phyloP scores from a whole-genome alignment of 2,797 vertebrate genomes.

The Hyperoplus immaculatus region DNA sequence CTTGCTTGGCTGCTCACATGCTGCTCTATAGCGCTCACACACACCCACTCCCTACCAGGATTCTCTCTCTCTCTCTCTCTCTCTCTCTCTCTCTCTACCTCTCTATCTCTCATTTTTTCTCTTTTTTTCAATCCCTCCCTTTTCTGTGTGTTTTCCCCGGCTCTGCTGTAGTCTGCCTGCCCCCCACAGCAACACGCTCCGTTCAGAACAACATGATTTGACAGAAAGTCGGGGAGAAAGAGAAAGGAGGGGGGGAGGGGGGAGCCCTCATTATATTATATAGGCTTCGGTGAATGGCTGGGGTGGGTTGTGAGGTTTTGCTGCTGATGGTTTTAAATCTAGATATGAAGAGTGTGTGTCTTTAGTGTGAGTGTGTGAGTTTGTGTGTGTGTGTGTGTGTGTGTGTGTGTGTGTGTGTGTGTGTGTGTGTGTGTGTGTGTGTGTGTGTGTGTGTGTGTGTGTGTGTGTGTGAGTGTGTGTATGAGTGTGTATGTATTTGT shows the following conservation, averaged over 20 bases:
- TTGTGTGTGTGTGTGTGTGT: no score
- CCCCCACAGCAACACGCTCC: conserved; percentile 83
- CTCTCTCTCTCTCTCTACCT: conserved; percentile 11
- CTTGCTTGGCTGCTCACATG: conserved; percentile 76
- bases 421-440: no score
- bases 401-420: no score
- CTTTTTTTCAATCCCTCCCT: conserved; percentile 34
- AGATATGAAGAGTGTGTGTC: no score
- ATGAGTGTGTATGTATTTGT: no score
- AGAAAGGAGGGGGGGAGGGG: conserved; percentile 43
- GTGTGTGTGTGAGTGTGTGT: no score
- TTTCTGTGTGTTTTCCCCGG: conserved; percentile 36
- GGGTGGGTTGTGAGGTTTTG: neutral
- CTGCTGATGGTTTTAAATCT: no score
- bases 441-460: no score
- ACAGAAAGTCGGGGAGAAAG: conserved; percentile 87
- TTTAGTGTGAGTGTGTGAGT: no score
- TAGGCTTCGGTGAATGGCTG: conserved; percentile 27
- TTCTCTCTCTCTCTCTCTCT: conserved; percentile 23
- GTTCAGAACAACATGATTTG: conserved; percentile 85
- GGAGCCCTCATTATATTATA: conserved; percentile 66
- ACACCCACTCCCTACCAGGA: conserved; percentile 36
- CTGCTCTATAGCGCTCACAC: conserved; percentile 60
- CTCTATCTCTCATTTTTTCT: conserved; percentile 27
- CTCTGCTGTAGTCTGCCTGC: conserved; percentile 74